phyloP scores from a whole-genome alignment of 2,888 invertebrate genomes.

The Athalia cordata region DNA sequence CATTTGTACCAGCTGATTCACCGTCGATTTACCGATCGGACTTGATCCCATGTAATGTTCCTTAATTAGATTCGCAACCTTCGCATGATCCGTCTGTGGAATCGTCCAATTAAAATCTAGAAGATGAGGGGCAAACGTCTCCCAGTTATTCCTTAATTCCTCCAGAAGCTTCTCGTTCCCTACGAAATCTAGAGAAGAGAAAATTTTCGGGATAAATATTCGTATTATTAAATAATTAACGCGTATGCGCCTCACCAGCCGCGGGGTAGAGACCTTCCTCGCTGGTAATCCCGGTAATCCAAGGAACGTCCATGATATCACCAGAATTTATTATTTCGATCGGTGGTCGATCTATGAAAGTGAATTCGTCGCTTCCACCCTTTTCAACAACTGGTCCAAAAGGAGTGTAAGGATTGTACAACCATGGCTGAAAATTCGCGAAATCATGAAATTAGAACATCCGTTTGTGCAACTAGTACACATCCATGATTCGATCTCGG shows the following conservation, averaged over 20 bases:
- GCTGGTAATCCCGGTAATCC: conserved; percentile 81
- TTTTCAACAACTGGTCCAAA: conserved; percentile 84
- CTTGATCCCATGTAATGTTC: conserved; percentile 76
- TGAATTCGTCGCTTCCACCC: conserved; percentile 62
- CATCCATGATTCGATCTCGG: not conserved
- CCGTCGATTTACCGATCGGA: conserved; percentile 71
- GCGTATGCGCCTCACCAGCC: conserved; percentile 74
- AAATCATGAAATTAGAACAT: not conserved
- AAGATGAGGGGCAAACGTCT: conserved; percentile 11
- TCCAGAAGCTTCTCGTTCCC: conserved; percentile 10
- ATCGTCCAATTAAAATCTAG: conserved; percentile 30
- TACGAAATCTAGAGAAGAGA: not conserved
- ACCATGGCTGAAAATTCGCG: conserved; percentile 73
- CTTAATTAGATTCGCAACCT: conserved; percentile 76
- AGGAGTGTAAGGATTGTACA: conserved; percentile 82
- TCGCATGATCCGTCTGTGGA: conserved; percentile 60
- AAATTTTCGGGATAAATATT: not conserved
- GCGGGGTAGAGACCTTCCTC: conserved; percentile 86
- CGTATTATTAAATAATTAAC: not conserved
- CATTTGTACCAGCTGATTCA: conserved; percentile 73
- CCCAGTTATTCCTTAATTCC: conserved; percentile 21
- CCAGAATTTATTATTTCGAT: conserved; percentile 78
- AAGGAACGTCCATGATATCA: conserved; percentile 80
- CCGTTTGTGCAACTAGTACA: not conserved
- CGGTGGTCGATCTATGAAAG: conserved; percentile 76